Base-by-base conservation (phyloP, 2,797 vertebrate species). In the Pantherophis vulpinus region DNA sequence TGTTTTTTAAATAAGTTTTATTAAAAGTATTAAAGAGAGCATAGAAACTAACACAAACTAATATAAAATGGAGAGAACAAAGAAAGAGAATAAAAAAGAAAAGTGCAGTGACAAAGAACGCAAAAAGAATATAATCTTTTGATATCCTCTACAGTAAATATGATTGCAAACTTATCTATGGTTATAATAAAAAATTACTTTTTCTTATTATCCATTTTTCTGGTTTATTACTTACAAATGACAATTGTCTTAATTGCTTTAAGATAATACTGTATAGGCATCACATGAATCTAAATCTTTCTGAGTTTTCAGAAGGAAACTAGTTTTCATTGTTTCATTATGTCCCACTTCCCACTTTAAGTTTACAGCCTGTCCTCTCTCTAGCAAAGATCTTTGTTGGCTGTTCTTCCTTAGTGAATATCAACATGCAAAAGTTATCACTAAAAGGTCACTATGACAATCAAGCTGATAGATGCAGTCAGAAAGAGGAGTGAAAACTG, bases 301-400 rank as follows among this genome's bases (percentile, higher is more conserved):
- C 66, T 20, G 0, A 3, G 79, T 2, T 0, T 90, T 88, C 0
- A 0, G 0, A 0, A 56, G 42, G 12, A 89, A 29, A 11, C 37
- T 23, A 2, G 0, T 51, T 74, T 5, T 90, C 86, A 3, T 0
- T 0, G 37, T 11, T 13, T 56, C n/a, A 12, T 91, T 92, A 74
- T 0, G 58, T 9, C 14, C n/a, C 55, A 23, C 51, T 87, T 47
- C 51, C 63, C 4, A 27, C 56, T 29, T 27, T 29, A 13, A 8
- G 25, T 47, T 55, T 89, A 25, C 37, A 91, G 23, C 8, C 42
- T 83, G 12, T 56, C 32, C 4, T 47, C 6, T 91, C n/a, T 90
- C 90, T 55, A 86, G n/a, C 58, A 87, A 89, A 55, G 16, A 9
- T 23, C 12, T 51, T n/a, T 93, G 86, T 91, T 93, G 70, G 51